A percentile compares a stretch with the other conserved stretches of the same genome.
Evolutionary conservation across 2,113 vertebrate species (phyloP).

Genomic region (Perognathus longimembris): DNA sequence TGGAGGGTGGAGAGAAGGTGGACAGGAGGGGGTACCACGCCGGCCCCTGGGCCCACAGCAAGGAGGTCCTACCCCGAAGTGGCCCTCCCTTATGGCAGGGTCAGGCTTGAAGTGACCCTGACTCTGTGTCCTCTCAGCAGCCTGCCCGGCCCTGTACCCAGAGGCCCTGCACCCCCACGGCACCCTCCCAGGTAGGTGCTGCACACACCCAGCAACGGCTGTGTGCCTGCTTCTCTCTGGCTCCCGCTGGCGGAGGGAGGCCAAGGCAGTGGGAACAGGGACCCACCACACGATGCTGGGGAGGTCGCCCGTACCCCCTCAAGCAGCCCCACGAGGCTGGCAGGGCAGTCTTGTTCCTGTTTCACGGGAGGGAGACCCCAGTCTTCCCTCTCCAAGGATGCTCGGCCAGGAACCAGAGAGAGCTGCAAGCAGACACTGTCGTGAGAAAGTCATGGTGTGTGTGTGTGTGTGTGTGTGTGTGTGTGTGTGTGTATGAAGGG

Average conservation of each 20-base stretch:
- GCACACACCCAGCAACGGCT: background rate
- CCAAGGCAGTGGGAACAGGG: background rate
- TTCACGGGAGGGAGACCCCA: background rate
- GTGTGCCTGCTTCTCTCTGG: background rate
- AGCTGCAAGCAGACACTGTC: background rate
- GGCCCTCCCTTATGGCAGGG: background rate
- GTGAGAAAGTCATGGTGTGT: background rate
- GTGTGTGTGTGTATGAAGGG: background rate
- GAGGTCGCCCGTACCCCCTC: background rate
- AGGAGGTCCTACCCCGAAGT: background rate
- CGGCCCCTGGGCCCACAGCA: background rate
- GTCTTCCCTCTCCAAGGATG: too few relatives aligned
- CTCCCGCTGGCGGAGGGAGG: background rate
- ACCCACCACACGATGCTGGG: accelerated
- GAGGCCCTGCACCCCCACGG: slow-evolving; percentile 21
- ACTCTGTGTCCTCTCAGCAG: slow-evolving; percentile 61
- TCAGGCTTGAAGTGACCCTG: background rate
- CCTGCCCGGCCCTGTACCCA: slow-evolving; percentile 75
- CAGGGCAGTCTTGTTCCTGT: too few relatives aligned
- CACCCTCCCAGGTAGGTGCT: slow-evolving; percentile 80
- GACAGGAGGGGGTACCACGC: background rate
- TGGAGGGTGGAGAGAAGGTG: too few relatives aligned
- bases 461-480: background rate
- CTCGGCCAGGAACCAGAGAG: background rate
- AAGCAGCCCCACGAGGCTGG: too few relatives aligned